Base-by-base conservation (phyloP, 1,140 invertebrate species). In the Phymastichus coffea region DNA sequence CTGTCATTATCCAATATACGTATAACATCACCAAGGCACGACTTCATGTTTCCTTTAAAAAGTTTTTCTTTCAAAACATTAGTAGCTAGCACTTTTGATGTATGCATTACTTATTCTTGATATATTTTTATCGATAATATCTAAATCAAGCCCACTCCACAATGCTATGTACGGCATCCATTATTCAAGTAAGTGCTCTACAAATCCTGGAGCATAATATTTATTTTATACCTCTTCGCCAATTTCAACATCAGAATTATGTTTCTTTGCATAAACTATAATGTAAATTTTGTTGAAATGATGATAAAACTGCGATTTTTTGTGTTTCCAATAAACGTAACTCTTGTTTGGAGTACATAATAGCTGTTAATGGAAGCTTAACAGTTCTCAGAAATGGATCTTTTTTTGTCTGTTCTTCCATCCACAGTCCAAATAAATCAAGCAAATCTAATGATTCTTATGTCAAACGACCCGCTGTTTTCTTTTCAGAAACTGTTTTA, bases 351-450 rank as follows among this genome's bases (percentile, higher is more conserved):
- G 52, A 33, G 23, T 41, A 63, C 57, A 63, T 54, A 23, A 49
- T 47, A 6, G 25, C 51, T 26, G 25, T 20, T 35, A 60, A 41
- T 1, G 57, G 51, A 22, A 60, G n/a, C 8, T 30, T 37, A 28
- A 56, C 23, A 25, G n/a, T 20, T 23, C 60, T 35, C 23, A 64
- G 35, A 47, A 57, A 57, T 35, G 53, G 49, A 28, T 58, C 60
- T 4, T 37, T 47, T n/a, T 20, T 6, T 19, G 28, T 49, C 17
- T 43, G 49, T 17, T 63, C 40, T 12, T 57, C 35, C 2, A 63
- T 37, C 41, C 41, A 59, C 17, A 57, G 22, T 49, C 49, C n/a
- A 30, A 40, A 25, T 17, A 54, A 9, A 48, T 54, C 49, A 7
- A 30, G 26, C 15, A 63, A 35, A 49, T 63, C 56, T 9, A 4